A percentile compares a stretch with the other conserved stretches of the same genome.
Evolutionary conservation across 2,113 vertebrate species (phyloP).

Genomic region (Gopherus flavomarginatus): DNA sequence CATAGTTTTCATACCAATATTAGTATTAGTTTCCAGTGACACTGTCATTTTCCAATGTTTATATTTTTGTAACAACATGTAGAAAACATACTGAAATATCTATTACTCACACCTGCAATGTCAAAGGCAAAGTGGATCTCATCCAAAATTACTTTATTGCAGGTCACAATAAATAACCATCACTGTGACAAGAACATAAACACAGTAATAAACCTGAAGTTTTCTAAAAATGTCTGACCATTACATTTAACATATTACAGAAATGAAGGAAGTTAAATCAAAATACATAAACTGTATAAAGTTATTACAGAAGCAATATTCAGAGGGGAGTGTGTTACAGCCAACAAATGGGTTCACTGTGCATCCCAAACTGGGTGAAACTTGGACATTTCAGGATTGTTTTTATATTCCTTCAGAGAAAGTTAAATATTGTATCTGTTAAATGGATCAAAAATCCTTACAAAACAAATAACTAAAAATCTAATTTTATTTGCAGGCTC

Average conservation of each 20-base stretch:
- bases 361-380: not conserved
- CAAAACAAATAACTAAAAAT: slow-evolving; percentile 22
- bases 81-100: not conserved
- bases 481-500: not conserved
- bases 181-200: slow-evolving; percentile 2
- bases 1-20: not conserved
- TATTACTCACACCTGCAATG: slow-evolving; percentile 14
- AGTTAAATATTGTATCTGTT: not conserved
- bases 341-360: not conserved
- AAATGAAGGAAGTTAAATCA: not conserved
- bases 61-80: not conserved
- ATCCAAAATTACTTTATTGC: slow-evolving; percentile 24
- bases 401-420: not conserved
- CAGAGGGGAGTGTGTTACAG: not conserved
- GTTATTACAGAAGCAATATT: not conserved
- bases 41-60: not conserved
- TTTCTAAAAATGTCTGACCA: not conserved
- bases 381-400: not conserved
- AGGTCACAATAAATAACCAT: slow-evolving; percentile 19
- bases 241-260: not conserved
- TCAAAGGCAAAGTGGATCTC: slow-evolving; percentile 12
- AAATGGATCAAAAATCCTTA: not conserved
- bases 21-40: not conserved
- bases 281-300: not conserved
- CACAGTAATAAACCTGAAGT: slow-evolving; percentile 13